phyloP scores from a whole-genome alignment of 1,140 invertebrate species.

The Musca domestica region DNA sequence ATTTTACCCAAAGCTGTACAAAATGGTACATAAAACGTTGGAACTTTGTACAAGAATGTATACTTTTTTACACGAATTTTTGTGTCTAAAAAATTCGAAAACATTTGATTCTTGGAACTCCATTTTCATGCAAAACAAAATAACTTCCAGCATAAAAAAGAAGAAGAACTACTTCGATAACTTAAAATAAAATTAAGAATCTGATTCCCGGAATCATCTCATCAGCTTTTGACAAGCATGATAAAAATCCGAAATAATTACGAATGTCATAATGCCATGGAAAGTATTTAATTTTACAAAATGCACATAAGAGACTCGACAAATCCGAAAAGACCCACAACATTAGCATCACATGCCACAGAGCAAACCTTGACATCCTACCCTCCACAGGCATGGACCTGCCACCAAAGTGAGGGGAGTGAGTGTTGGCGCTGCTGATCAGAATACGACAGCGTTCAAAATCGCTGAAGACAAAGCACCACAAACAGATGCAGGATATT shows the following conservation, averaged over 20 bases:
- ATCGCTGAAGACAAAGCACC: slow-evolving; percentile 13
- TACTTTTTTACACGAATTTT: no score
- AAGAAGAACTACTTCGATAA: no score
- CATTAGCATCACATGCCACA: neutral
- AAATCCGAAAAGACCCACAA: slow-evolving; percentile 1
- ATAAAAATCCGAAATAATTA: slow-evolving; percentile 32
- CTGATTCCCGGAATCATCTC: slow-evolving; percentile 18
- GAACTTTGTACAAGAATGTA: no score
- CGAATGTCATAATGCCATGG: slow-evolving; percentile 30
- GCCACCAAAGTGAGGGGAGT: no score
- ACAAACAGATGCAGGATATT: slow-evolving; percentile 13
- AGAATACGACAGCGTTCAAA: slow-evolving; percentile 20
- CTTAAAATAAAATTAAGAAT: neutral
- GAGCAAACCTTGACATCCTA: neutral
- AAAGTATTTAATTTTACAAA: slow-evolving; percentile 28
- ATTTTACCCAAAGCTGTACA: no score
- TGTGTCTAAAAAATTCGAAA: no score
- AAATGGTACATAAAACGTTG: no score
- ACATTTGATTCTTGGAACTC: no score
- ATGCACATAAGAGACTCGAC: slow-evolving; percentile 4
- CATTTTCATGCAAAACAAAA: no score
- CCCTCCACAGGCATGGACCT: no score
- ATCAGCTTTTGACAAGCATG: slow-evolving; percentile 23
- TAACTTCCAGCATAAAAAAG: no score
- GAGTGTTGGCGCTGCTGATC: neutral